These are phyloP conservation scores for Cyprinodon variegatus DNA, from an alignment of 2,113 vertebrate genomes.

Conservation along the genomic window DNA sequence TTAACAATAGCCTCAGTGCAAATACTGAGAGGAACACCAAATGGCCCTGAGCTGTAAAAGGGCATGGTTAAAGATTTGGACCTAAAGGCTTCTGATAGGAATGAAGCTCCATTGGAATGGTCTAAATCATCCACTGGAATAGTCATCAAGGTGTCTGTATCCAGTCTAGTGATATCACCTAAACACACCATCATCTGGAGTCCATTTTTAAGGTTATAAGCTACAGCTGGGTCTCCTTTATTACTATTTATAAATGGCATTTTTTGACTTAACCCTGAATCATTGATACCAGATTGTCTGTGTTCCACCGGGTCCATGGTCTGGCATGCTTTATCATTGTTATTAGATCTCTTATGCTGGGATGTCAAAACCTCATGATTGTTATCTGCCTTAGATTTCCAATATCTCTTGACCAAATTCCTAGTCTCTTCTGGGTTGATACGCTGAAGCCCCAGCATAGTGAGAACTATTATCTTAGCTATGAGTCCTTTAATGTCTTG, in stretches of 20 bases:
- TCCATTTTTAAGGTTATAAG: constrained; percentile 38
- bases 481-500: too few species aligned
- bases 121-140: constrained; percentile 65
- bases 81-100: constrained; percentile 26
- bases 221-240: not conserved
- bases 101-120: constrained; percentile 59
- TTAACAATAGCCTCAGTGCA: constrained; percentile 64
- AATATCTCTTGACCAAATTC: too few species aligned
- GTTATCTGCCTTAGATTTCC: too few species aligned
- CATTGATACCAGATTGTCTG: too few species aligned
- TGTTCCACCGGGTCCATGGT: too few species aligned
- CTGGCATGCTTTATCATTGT: too few species aligned
- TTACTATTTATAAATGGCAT: not conserved
- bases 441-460: too few species aligned
- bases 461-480: too few species aligned
- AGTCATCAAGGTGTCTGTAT: constrained; percentile 66
- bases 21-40: constrained; percentile 49
- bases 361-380: too few species aligned
- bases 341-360: too few species aligned
- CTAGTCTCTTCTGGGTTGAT: too few species aligned
- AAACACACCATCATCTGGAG: constrained; percentile 54
- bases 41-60: constrained; percentile 67
- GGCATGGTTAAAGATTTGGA: constrained; percentile 63
- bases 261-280: not conserved
- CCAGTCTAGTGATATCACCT: constrained; percentile 67